Base-by-base conservation (phyloP, 37 sponge, comb jelly and placozoan genomes). In the Cladorhizidae sp. region DNA sequence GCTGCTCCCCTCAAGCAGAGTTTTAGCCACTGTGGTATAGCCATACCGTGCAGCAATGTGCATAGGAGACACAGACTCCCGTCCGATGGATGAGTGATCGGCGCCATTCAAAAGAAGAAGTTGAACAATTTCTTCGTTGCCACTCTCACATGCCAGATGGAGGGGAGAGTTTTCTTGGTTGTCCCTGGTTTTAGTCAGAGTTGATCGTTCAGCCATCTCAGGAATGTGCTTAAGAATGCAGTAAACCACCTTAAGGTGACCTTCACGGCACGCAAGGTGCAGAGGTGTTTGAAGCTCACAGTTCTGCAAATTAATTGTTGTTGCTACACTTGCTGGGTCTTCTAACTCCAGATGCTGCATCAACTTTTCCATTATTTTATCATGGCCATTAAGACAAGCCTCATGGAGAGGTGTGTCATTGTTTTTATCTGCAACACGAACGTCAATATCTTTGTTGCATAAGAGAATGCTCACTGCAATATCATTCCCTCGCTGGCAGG, bases 1-100 rank as follows among this genome's bases (percentile, higher is more conserved):
- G 26, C 54, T 57, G 35, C 49, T 25, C 20, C 71, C 83, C 8
- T 79, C 37, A 29, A 83, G 40, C 63, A 98, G 84, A 38, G 85
- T 65, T 37, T 63, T 39, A 18, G 84, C 93, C 3, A 95, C 88
- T 59, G 86, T 65, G 14, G 64, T 61, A 56, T 71, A 76, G 31
- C 98, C 95, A n/a, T 86, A 50, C 9, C 59, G 43, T 61, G 98
- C 95, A 18, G 98, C 96, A 28, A 98, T 62, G 71, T 98, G 98
- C 23, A 98, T 54, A 23, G 94, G 80, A 17, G 86, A 55, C 35
- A 87, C 71, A 8, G 70, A 91, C 45, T 85, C 62, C 22, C 58
- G 69, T 61, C 80, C 90, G 33, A 45, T 39, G 11, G 75, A 86
- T 40, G 39, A 42, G 1, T 83, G 52, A 54, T 86, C 82, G 40